Percentiles rank a stretch among this genome's conserved stretches.
These are phyloP conservation scores for Adelges cooleyi DNA, from an alignment of 1,140 invertebrate genomes.

Conservation along the genomic window DNA sequence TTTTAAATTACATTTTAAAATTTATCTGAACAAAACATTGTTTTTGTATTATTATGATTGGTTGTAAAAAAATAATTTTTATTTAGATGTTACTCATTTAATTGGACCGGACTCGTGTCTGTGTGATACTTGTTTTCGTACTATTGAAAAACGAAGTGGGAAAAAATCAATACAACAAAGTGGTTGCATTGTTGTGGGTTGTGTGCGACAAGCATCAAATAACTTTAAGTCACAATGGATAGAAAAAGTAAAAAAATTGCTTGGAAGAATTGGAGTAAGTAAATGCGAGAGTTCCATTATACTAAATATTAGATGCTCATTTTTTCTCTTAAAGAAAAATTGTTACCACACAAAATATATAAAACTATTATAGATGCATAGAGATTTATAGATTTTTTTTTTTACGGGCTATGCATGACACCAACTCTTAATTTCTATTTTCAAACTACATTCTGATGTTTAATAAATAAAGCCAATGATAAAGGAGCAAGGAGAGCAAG, in stretches of 20 bases:
- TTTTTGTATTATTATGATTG: too few relatives aligned
- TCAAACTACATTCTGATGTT: background rate
- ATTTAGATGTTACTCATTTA: background rate
- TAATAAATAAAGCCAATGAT: too few relatives aligned
- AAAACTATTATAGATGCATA: background rate
- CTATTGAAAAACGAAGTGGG: background rate
- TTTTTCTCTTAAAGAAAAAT: background rate
- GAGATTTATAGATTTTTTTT: background rate
- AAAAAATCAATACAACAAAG: background rate
- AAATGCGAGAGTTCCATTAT: too few relatives aligned
- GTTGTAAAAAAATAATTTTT: background rate
- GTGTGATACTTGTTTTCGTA: background rate
- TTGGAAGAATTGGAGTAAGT: background rate
- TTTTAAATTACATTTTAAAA: too few relatives aligned
- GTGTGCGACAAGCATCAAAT: background rate
- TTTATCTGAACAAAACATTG: too few relatives aligned
- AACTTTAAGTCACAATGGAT: background rate
- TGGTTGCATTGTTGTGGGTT: background rate
- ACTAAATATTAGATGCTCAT: too few relatives aligned
- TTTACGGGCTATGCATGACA: background rate
- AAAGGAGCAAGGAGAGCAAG: too few relatives aligned
- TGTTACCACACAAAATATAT: background rate
- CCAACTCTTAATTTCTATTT: background rate
- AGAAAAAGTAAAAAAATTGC: background rate
- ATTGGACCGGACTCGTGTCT: background rate